Evolutionary conservation across 2,113 vertebrate genomes (phyloP), one percentile per base, ranked within the genome.

Genomic region (Rhegmatorhina hoffmannsi): DNA sequence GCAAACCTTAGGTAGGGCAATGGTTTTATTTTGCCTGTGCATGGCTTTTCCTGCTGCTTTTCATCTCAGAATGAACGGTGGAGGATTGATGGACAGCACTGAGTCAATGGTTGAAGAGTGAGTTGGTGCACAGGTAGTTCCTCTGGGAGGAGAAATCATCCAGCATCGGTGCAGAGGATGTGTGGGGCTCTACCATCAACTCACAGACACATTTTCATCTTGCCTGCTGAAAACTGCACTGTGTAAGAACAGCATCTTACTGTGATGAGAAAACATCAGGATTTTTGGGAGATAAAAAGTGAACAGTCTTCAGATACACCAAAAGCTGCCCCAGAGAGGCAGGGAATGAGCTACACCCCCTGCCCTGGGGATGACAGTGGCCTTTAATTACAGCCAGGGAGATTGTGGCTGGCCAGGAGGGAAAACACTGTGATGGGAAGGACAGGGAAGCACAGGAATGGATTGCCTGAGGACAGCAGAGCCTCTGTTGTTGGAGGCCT

Each of bases 371-470:
- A 56, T 55, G 55, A 7, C 2, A 13, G 18, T 17, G 68, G 67
- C 55, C 29, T 80, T 70, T 97, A 93, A 90, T 92, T 95, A 80
- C 64, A 94, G 55, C 38, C 72, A 66, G 46, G 74, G 58, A 90
- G 90, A 79, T 76, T 87, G 29, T 52, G 53, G 31, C n/a, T 94
- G 72, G 59, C 83, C 79, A 55, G 38, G 34, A 93, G 76, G 64
- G 83, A 93, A 90, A 92, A 70, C 11, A 10, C 50, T 43, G 26
- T 21, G 83, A 77, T 74, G 83, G 76, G 63, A 93, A 92, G 43
- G 64, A 63, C 5, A 17, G 59, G 38, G 47, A 84, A 92, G 68
- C 2, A 1, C n/a, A 15, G 83, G 68, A 62, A 50, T 0, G 20
- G 74, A 84, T 68, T 56, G 80, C 90, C 76, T 10, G 52, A 95